Evolutionary conservation across 2,113 vertebrate species (phyloP).

Genomic region (Pelobates fuscus): DNA sequence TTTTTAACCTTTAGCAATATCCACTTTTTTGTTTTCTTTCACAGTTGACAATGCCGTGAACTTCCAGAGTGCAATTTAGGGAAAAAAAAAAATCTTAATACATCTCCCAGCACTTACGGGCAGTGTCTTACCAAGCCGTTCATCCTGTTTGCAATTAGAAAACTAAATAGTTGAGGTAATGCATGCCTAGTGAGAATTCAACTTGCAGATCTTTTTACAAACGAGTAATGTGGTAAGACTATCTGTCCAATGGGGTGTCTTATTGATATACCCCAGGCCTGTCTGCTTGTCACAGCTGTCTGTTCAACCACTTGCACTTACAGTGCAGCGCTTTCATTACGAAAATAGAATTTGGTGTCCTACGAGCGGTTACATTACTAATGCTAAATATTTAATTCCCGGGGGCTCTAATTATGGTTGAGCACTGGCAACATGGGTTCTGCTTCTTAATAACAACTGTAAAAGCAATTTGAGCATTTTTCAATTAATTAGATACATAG

Average conservation of each 20-base stretch:
- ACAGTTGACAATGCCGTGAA: conserved; percentile 58
- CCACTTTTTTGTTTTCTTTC: conserved; percentile 50
- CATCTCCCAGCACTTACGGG: conserved; percentile 52
- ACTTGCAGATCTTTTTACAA: conserved; percentile 90
- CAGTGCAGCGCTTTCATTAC: conserved; percentile 93
- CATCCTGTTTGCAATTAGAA: conserved; percentile 91
- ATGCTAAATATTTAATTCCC: conserved; percentile 99
- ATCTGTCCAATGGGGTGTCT: conserved; percentile 88
- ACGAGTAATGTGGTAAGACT: conserved; percentile 86
- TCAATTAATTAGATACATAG: conserved; percentile 99
- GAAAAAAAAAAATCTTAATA: conserved; percentile 36
- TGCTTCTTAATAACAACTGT: conserved; percentile 98
- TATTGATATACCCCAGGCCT: conserved; percentile 91
- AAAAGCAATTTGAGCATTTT: conserved; percentile 99
- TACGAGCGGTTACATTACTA: conserved; percentile 98
- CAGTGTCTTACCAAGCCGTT: conserved; percentile 68
- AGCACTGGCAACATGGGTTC: conserved; percentile 97
- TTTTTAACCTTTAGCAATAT: conserved; percentile 49
- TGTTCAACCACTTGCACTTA: conserved; percentile 86
- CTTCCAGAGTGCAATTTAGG: conserved; percentile 57
- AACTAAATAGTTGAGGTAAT: conserved; percentile 94
- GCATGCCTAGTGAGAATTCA: conserved; percentile 86
- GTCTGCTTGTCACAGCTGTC: conserved; percentile 95
- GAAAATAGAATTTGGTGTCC: conserved; percentile 99
- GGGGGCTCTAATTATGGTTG: conserved; percentile 96